Evolutionary conservation across 2,113 vertebrate species (phyloP).

Genomic region (Platanista minor): DNA sequence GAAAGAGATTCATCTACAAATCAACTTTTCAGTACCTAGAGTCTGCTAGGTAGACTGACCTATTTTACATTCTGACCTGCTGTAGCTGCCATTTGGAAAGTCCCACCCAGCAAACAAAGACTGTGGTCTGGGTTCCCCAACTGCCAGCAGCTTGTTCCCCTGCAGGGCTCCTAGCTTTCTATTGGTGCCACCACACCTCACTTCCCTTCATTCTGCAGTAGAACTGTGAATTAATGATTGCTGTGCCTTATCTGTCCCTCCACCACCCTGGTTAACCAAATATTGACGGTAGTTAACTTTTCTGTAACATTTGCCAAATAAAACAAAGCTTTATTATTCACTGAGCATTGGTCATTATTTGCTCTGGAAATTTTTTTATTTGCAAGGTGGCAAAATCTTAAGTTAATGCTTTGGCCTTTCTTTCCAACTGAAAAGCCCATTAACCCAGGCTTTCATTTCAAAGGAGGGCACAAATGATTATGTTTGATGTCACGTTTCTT

Average conservation of each 20-base stretch:
- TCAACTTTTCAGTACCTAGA: neutral
- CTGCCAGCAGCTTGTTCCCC: neutral
- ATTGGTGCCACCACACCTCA: neutral
- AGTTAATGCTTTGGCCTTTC: neutral
- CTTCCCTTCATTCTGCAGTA: neutral
- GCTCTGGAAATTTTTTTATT: neutral
- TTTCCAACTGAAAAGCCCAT: neutral
- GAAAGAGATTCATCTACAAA: neutral
- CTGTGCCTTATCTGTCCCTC: neutral
- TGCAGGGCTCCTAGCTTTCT: neutral
- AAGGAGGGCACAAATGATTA: neutral
- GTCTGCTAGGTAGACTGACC: no score
- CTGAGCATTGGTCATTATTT: neutral
- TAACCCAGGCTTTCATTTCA: neutral
- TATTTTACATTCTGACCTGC: neutral
- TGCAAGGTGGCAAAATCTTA: neutral
- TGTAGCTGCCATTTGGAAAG: neutral
- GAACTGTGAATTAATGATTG: neutral
- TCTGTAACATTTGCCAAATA: neutral
- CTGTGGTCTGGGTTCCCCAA: no score
- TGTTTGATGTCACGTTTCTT: neutral
- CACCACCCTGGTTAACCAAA: neutral
- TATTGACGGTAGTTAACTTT: neutral
- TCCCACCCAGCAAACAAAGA: neutral
- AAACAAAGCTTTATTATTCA: constrained; percentile 1